Base-by-base conservation (phyloP, 2,888 invertebrate species). In the Parnassius orleans region DNA sequence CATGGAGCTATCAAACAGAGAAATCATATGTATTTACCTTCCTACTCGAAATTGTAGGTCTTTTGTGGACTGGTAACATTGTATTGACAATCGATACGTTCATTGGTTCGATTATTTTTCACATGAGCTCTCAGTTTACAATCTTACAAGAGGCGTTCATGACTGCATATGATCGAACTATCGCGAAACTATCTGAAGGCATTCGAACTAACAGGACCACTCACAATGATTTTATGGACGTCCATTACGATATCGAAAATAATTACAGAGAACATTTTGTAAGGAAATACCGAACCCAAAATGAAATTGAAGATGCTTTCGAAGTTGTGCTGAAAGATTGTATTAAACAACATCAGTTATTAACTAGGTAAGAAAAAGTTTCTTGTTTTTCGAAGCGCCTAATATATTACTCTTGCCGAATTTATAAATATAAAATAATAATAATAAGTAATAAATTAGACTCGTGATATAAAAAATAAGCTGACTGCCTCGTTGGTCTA, bases 1-100 rank as follows among this genome's bases (percentile, higher is more conserved):
- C 91, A n/a, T 91, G 91, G 91, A 71, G 78, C 41, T 88, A 87
- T 68, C 86, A 90, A 67, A 72, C 74, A 44, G 86, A 90, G 44
- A 61, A 58, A 14, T 75, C 83, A 1, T 91, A 81, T 54, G 80
- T 89, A 60, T 76, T 78, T 5, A 88, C 91, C 0, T 89, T 87
- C 65, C 70, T 83, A 2, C 68, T 91, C 10, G 90, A 90, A 72
- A 86, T 88, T 11, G 68, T 86, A 1, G 91, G 91, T 1, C 69
- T 91, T 33, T 69, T 91, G 14, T 91, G 90, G 90, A 91, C 90
- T 0, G 91, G 90, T 1, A 90, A 90, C 57, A 90, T 91, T 48
- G 88, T 91, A 11, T 86, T 91, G 87, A 81, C 81, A 0, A 87
- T 90, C 57, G 91, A 91, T 65, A 90, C 90, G 0, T 87, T 90